Evolutionary conservation across 2,113 vertebrate genomes (phyloP).

Genomic region (Rhinichthys klamathensis): DNA sequence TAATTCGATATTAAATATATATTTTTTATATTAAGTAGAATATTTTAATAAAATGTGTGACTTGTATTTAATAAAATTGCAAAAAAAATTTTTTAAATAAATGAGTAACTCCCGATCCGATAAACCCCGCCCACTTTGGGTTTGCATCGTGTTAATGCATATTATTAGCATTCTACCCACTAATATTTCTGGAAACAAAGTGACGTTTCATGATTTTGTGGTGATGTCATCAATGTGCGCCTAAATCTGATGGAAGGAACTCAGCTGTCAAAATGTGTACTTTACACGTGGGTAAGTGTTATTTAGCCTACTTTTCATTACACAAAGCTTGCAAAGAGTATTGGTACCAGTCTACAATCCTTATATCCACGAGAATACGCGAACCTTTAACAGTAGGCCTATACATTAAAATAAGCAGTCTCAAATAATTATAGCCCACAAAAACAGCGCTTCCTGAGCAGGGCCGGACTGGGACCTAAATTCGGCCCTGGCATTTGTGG

Average conservation of each 20-base stretch:
- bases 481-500: too few species aligned
- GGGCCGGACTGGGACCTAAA: too few species aligned
- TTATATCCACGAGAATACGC: not conserved
- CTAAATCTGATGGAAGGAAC: slow-evolving; percentile 65
- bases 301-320: not conserved
- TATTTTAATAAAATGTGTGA: not conserved
- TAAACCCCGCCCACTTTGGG: not conserved
- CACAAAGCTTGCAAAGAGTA: not conserved
- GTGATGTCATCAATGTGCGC: slow-evolving; percentile 50
- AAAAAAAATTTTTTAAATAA: too few species aligned
- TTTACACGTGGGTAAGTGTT: slow-evolving; percentile 73
- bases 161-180: not conserved
- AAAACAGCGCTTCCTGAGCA: not conserved
- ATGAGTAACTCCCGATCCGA: not conserved
- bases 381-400: not conserved
- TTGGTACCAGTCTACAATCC: not conserved
- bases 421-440: not conserved
- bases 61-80: not conserved
- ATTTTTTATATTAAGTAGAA: not conserved
- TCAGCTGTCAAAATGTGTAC: slow-evolving; percentile 49
- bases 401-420: not conserved
- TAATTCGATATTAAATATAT: not conserved
- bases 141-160: not conserved
- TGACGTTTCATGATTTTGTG: not conserved
- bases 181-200: not conserved